Conservation (phyloP, 2,888 invertebrate species). For the Liodrosophila aerea region DNA sequence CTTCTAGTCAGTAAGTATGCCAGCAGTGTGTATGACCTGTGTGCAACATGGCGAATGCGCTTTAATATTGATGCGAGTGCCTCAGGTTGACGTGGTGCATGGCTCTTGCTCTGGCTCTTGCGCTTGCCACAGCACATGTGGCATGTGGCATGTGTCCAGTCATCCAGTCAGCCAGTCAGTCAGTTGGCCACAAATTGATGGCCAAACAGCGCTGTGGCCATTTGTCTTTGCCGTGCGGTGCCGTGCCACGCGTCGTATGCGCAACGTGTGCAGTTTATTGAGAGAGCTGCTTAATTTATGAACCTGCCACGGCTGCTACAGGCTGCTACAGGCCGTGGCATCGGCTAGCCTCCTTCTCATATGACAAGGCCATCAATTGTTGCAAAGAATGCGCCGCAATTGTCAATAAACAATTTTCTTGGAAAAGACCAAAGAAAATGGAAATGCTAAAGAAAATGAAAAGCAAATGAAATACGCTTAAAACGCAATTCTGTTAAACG, state of each 20-base stretch:
- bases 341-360: conserved; percentile 13
- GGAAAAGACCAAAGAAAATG: too few relatives aligned
- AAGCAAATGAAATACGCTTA: conserved; percentile 38
- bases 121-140: conserved; percentile 1
- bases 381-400: conserved; percentile 61
- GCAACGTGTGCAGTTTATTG: conserved; percentile 68
- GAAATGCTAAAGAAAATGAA: background rate
- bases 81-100: conserved; percentile 27
- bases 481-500: conserved; percentile 75
- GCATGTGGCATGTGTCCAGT: conserved; percentile 8
- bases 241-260: conserved; percentile 60
- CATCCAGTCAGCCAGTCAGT: conserved; percentile 6
- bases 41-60: conserved; percentile 59
- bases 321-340: too few relatives aligned
- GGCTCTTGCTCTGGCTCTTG: background rate
- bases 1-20: conserved; percentile 36
- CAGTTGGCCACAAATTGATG: conserved; percentile 47
- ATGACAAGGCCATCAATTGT: conserved; percentile 63
- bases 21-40: conserved; percentile 53
- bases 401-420: conserved; percentile 66
- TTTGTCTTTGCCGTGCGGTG: conserved; percentile 16
- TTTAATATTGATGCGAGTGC: conserved; percentile 57
- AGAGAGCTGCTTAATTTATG: conserved; percentile 71
- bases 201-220: conserved; percentile 16
- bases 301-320: background rate